Evolutionary conservation across 2,888 invertebrate genomes (phyloP).

Genomic region (Vannuccia rotundouncinata): DNA sequence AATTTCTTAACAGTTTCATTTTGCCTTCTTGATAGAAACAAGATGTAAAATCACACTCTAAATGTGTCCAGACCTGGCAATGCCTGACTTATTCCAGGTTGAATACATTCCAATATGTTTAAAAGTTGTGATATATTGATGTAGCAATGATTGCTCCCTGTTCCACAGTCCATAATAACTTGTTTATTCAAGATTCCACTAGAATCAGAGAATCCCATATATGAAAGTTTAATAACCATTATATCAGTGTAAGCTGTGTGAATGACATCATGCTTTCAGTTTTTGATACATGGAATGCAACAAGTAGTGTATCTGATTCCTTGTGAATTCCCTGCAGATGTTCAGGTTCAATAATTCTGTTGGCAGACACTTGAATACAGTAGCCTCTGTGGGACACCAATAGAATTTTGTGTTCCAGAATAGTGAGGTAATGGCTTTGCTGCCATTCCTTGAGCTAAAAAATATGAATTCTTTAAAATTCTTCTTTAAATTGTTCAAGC

Average conservation of each 20-base stretch:
- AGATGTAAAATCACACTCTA: background rate
- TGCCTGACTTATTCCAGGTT: background rate
- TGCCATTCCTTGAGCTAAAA: no score
- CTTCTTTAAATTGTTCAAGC: no score
- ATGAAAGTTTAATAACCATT: background rate
- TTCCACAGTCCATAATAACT: background rate
- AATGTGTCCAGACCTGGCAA: background rate
- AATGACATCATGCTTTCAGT: slow-evolving; percentile 19
- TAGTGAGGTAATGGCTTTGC: no score
- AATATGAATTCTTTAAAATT: no score
- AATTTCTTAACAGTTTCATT: background rate
- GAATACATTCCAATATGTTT: background rate
- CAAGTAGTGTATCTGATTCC: no score
- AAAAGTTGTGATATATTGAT: background rate
- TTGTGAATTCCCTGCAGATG: no score
- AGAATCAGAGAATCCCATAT: background rate
- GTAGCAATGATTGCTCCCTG: background rate
- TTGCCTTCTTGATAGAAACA: background rate
- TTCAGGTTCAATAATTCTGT: no score
- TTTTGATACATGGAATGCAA: slow-evolving; percentile 36
- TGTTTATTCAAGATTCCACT: background rate
- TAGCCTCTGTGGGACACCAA: no score
- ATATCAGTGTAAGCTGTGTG: slow-evolving; percentile 39
- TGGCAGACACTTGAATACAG: no score
- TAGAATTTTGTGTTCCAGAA: no score